Conservation (phyloP, 2,797 vertebrate genomes). For the Sebastes trivittatus region DNA sequence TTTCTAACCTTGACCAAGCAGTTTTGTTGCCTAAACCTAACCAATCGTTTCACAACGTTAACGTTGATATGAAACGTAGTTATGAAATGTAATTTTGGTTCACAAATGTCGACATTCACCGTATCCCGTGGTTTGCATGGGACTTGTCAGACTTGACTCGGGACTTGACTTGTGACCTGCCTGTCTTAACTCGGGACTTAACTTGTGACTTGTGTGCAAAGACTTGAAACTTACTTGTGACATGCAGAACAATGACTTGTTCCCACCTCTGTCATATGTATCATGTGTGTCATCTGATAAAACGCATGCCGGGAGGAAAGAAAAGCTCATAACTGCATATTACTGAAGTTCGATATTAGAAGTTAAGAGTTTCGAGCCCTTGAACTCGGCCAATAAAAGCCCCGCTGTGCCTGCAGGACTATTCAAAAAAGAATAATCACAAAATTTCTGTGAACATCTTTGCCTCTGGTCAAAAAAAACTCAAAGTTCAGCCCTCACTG, state of each 20-base stretch:
- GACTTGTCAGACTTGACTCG: no score
- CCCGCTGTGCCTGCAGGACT: not conserved
- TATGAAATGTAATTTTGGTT: not conserved
- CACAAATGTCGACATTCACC: not conserved
- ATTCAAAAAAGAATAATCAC: constrained; percentile 35
- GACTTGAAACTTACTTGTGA: not conserved
- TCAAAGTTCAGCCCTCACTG: constrained; percentile 6
- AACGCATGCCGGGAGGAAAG: not conserved
- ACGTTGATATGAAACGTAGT: not conserved
- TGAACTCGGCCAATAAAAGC: constrained; percentile 30
- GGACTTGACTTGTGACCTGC: no score
- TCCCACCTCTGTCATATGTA: not conserved
- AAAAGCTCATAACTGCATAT: constrained; percentile 15
- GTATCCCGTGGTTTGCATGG: not conserved
- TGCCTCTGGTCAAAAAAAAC: not conserved
- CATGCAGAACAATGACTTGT: not conserved
- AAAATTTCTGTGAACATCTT: constrained; percentile 8
- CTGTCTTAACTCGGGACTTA: no score
- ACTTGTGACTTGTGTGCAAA: no score
- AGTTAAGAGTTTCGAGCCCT: not conserved
- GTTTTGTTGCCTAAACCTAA: not conserved
- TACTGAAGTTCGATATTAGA: constrained; percentile 9
- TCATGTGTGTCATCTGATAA: not conserved
- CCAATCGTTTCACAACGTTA: not conserved
- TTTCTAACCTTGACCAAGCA: no score